Base-by-base conservation (phyloP, 1,140 invertebrate genomes). In the Calephelis nemesis region DNA sequence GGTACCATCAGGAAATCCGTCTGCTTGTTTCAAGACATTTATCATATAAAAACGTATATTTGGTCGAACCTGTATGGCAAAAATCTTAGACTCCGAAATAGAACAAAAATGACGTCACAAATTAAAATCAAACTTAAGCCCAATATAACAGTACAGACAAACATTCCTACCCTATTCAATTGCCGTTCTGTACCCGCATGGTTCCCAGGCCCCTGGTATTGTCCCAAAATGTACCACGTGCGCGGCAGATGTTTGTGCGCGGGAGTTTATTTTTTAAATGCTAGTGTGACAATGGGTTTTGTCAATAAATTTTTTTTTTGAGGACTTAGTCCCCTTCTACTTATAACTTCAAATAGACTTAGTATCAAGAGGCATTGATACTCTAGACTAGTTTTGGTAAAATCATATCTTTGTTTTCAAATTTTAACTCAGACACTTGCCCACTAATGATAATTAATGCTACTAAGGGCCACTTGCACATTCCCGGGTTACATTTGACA, bases 211-310 rank as follows among this genome's bases (percentile, higher is more conserved):
- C 68, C 63, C 65, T 63, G 65, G 72, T 74, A 76, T 78, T 76
- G 79, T 75, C 74, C 73, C 66, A 74, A 77, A 76, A 72, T 72
- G 70, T 54, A 62, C 70, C 79, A 81, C 79, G 79, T 81, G 79
- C 77, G 77, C 69, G 72, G 63, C 79, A 81, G 77, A 81, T 79
- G 74, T 52, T 30, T 66, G 11, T 73, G 78, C 72, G 71, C 69
- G 65, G 69, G 77, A 74, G 77, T 79, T 72, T 72, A 67, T 75
- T 74, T 81, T 80, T 76, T 68, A 71, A 30, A 65, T 64, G 12
- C 48, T 70, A 65, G 19, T 64, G 65, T 74, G 70, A 71, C 70
- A 63, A 76, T 76, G 50, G 19, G n/a, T 65, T 50, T 52, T 30
- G 39, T 62, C 0, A 63, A 64, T 54, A 12, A 30, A 30, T 13